Evolutionary conservation across 2,797 vertebrate species (phyloP), one percentile per base, ranked within the genome.

Genomic region (Chaetophractus vellerosus): DNA sequence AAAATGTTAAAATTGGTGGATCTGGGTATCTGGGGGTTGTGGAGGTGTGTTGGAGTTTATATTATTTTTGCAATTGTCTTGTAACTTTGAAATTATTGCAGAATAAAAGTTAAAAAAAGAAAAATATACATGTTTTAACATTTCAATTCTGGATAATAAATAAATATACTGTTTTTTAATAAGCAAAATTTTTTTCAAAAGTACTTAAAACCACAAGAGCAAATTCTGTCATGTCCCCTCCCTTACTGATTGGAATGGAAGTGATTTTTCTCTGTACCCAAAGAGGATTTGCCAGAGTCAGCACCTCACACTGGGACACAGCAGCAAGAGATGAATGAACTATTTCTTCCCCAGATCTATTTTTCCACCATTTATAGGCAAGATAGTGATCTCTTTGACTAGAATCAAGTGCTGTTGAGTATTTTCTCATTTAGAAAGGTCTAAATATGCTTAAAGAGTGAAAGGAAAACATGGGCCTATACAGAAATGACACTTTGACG

Each of bases 91-190:
- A 45, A 45, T 45, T 45, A 45, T 45, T 45, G 45, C 10, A 45
- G 45, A 10, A 45, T 45, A 45, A 45, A 45, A 45, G 45, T 45
- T 45, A 45, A 45, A 45, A 45, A 45, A 45, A 45, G 41, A 45
- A 45, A 45, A 45, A 45, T 45, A 45, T 45, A 45, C 41, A 9
- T 45, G 41, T n/a, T 57, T 80, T 81, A 87, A 64, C 71, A 87
- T 82, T 95, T 50, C 41, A 80, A 79, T 66, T 83, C 76, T 93
- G 59, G 59, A 89, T 61, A 88, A 52, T 95, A 93, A 88, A 52
- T 95, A 93, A 63, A 9, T 63, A 12, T 90, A 24, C 66, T 85
- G n/a, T n/a, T 1, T 94, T 80, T 79, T 50, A 82, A 63, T 71
- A 52, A 64, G 38, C 52, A 59, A 85, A 79, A 69, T n/a, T n/a